Conservation (phyloP, 2,113 vertebrate genomes). For the Phyllostomus discolor region DNA sequence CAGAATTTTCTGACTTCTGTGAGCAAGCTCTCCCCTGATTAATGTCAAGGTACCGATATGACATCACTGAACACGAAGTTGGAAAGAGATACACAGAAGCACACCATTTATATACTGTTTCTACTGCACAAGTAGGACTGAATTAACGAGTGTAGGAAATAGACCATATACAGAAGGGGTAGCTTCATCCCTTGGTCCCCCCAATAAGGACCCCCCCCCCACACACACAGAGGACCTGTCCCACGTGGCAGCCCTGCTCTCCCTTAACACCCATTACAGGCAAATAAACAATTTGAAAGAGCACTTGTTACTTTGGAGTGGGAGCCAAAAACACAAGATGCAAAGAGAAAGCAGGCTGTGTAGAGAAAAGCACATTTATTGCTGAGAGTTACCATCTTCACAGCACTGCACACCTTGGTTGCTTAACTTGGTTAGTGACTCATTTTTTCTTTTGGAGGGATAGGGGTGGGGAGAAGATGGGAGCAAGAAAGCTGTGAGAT, state of each 20-base stretch:
- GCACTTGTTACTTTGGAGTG: background rate
- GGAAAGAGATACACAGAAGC: background rate
- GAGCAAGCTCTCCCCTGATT: background rate
- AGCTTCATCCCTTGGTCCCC: background rate
- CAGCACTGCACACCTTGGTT: background rate
- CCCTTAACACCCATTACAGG: background rate
- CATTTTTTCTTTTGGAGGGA: background rate
- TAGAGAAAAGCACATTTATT: background rate
- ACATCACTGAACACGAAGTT: background rate
- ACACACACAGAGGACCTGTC: background rate
- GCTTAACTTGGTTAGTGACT: background rate
- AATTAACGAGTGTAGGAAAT: background rate
- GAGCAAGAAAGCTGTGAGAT: background rate
- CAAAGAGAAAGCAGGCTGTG: background rate
- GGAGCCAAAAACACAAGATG: background rate
- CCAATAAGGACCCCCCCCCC: no score
- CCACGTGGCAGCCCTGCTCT: background rate
- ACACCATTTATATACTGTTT: background rate
- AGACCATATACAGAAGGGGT: background rate
- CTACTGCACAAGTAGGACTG: background rate
- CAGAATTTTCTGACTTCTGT: background rate
- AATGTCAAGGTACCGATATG: background rate
- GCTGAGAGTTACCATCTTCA: background rate
- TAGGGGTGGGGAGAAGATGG: background rate
- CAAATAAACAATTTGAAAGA: background rate